Conservation (phyloP, 1,140 invertebrate species). For the Camponotus vicinus region DNA sequence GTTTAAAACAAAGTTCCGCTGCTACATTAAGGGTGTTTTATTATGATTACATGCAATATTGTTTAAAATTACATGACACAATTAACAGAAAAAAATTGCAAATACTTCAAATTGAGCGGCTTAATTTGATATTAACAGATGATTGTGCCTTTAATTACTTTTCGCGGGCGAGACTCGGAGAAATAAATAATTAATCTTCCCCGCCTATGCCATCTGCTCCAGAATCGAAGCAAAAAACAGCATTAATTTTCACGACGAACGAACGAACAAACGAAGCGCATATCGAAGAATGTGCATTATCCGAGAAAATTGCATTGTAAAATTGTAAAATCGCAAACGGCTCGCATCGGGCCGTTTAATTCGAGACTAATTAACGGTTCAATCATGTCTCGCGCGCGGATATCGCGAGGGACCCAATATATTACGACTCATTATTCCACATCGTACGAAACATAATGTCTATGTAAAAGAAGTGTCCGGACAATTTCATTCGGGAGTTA, state of each 20-base stretch:
- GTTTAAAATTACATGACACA: conserved; percentile 9
- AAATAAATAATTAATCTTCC: conserved; percentile 60
- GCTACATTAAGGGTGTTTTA: not conserved
- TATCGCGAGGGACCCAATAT: conserved; percentile 38
- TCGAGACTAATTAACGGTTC: conserved; percentile 57
- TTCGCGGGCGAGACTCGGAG: conserved; percentile 21
- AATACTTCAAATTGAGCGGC: conserved; percentile 25
- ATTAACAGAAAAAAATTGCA: not conserved
- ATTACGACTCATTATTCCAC: conserved; percentile 55
- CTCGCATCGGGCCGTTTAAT: conserved; percentile 48
- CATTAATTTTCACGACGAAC: conserved; percentile 45
- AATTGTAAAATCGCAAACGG: conserved; percentile 49
- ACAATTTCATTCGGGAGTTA: conserved; percentile 32
- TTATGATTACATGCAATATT: not conserved
- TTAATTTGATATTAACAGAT: conserved; percentile 37
- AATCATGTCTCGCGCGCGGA: conserved; percentile 45
- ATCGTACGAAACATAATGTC: conserved; percentile 13
- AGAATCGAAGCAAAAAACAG: conserved; percentile 48
- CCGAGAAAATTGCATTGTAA: conserved; percentile 58
- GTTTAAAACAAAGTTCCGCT: not conserved
- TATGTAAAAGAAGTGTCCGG: conserved; percentile 40
- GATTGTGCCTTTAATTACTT: conserved; percentile 41
- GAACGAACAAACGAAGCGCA: conserved; percentile 37
- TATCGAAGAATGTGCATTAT: conserved; percentile 43
- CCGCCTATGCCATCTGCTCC: not conserved